Evolutionary conservation across 2,797 vertebrate species (phyloP), one percentile per base, ranked within the genome.

Genomic region (Syngnathus rostellatus): DNA sequence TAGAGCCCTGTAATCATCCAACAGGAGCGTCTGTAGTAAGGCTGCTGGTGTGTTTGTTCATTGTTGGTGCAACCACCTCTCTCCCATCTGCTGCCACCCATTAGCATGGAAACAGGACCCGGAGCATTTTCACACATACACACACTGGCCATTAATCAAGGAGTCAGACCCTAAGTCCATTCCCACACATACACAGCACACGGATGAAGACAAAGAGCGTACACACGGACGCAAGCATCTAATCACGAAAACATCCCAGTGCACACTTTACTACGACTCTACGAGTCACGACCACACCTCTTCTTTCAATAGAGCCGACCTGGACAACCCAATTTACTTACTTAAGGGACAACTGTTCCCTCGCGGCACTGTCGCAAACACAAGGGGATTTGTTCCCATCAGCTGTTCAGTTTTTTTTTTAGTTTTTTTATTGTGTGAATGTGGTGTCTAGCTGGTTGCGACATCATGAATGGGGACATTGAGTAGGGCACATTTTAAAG

Each of bases 141-240:
- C 84, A 87, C 85, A 86, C 81, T 86, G 76, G 85, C 88, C 85
- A 88, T 89, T 89, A 89, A 89, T 89, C 88, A 89, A 89, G 85
- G 86, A 88, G 86, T 88, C 88, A 88, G 86, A 86, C 85, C 83
- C 68, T 62, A 67, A 82, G 79, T 85, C 85, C 86, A 88, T 89
- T 89, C 88, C 86, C 88, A 89, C 86, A 88, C 87, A 86, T 86
- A 83, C 80, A 85, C 78, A 76, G 76, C 72, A 76, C 72, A 70
- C 70, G 73, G 63, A 83, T 71, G 74, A 83, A 85, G 72, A 89
- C 88, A 88, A 87, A 88, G 85, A 76, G 46, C 80, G 79, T 81
- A 78, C 78, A 78, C 78, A 81, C 74, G 77, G 75, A 79, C 77
- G 68, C 79, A 45, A 68, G 66, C 6, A 43, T 72, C 74, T 73